These are phyloP conservation scores for Papilio polyxenes DNA, from an alignment of 1,140 invertebrate genomes.

Conservation along the genomic window DNA sequence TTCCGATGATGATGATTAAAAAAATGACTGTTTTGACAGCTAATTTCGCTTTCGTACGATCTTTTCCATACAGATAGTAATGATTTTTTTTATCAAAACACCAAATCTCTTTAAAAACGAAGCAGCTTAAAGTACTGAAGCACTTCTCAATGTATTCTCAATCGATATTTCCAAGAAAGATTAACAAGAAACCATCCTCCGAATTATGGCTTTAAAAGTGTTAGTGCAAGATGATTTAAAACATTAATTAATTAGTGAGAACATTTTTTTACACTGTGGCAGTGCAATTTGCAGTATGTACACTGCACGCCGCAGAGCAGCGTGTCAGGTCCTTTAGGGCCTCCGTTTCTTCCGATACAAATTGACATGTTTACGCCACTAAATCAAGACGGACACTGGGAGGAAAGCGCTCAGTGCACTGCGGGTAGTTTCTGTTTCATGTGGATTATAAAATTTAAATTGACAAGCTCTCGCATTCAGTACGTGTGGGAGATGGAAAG, in stretches of 20 bases:
- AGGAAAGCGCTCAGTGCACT: slow-evolving; percentile 43
- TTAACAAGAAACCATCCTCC: slow-evolving; percentile 8
- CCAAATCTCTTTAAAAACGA: background rate
- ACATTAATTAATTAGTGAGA: background rate
- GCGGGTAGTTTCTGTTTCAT: slow-evolving; percentile 54
- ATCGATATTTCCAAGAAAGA: background rate
- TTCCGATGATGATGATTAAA: background rate
- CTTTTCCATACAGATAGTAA: no score
- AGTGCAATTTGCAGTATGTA: slow-evolving; percentile 59
- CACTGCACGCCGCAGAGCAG: slow-evolving; percentile 59
- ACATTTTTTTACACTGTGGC: slow-evolving; percentile 42
- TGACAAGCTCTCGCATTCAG: slow-evolving; percentile 47
- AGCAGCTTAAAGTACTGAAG: background rate
- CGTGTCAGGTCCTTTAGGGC: slow-evolving; percentile 47
- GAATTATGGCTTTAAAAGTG: background rate
- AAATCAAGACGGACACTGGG: slow-evolving; percentile 54
- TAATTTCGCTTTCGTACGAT: no score
- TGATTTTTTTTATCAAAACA: background rate
- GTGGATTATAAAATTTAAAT: slow-evolving; percentile 56
- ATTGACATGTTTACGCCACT: slow-evolving; percentile 64
- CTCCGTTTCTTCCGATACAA: slow-evolving; percentile 53
- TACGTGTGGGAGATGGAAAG: background rate
- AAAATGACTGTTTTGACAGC: background rate
- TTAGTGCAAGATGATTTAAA: slow-evolving; percentile 11
- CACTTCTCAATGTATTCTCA: slow-evolving; percentile 7